Base-by-base conservation (phyloP, 2,888 invertebrate genomes). In the Tipula helvola region DNA sequence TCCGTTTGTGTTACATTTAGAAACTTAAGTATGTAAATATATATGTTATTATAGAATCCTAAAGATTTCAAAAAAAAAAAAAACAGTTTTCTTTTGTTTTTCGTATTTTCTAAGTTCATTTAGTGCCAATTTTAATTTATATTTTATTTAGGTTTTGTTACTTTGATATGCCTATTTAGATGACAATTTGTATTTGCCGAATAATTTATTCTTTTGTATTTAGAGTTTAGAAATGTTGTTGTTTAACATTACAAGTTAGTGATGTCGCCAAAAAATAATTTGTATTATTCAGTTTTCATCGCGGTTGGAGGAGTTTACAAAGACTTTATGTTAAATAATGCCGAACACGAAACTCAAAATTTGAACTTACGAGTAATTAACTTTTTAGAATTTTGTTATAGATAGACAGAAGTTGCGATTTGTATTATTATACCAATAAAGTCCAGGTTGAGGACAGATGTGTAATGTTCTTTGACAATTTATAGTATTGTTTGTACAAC, bases 121-220 rank as follows among this genome's bases (percentile, higher is more conserved):
- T 71, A 10, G 28, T 71, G 71, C 71, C 71, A 71, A 71, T 28
- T 71, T 57, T 71, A 28, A 71, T 71, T 71, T 57, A 28, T 71
- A 71, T 71, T 71, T 71, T 85, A 85, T 85, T 41, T 85, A 85
- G 41, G 85, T 42, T 42, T 85, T 42, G 41, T 41, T 42, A 85
- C 85, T 85, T 85, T 85, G 85, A 85, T 28, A 28, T 86, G 86
- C 86, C 86, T 86, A 86, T 86, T 86, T 86, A 86, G 86, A 86
- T 86, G 86, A 86, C 86, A 86, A 86, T 85, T 85, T 85, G 41
- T 42, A 41, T 85, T 42, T 85, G 71, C 28, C 71, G 71, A 71
- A 71, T 71, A 71, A 71, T 71, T 71, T 71, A 71, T 71, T 71
- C 71, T 71, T 71, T 71, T 71, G 71, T 71, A 71, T 71, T 71